phyloP scores from a whole-genome alignment of 2,113 vertebrate species.

The Dicentrarchus labrax region DNA sequence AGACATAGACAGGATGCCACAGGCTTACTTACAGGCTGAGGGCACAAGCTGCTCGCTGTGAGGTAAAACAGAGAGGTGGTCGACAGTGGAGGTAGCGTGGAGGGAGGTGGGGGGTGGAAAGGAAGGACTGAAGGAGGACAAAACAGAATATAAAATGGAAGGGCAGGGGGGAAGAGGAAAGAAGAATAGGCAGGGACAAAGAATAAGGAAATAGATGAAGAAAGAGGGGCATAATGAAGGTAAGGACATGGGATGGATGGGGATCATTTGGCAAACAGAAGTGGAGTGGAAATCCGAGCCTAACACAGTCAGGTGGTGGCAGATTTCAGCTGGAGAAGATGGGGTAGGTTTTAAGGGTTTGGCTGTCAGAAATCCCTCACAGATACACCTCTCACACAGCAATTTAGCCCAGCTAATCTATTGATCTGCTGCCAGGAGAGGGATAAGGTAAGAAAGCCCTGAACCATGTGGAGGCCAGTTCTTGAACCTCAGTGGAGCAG shows the following conservation, averaged over 20 bases:
- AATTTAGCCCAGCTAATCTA: conserved; percentile 52
- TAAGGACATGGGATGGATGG: neutral
- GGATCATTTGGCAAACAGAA: conserved; percentile 19
- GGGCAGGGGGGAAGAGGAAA: neutral
- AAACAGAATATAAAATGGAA: conserved; percentile 22
- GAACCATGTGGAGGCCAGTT: conserved; percentile 26
- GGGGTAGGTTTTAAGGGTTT: conserved; percentile 24
- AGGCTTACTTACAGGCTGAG: conserved; percentile 40
- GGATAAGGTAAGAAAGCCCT: conserved; percentile 38
- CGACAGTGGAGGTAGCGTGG: neutral
- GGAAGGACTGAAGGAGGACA: conserved; percentile 22
- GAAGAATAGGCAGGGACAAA: neutral
- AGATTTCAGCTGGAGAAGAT: conserved; percentile 36
- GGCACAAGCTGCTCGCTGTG: conserved; percentile 44
- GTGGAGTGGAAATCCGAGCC: conserved; percentile 26
- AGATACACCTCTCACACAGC: conserved; percentile 43
- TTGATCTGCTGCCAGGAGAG: conserved; percentile 59
- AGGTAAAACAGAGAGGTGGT: conserved; percentile 44
- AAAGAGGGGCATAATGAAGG: neutral
- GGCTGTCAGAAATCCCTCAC: conserved; percentile 44
- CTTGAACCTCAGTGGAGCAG: conserved; percentile 27
- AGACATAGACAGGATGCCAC: conserved; percentile 39
- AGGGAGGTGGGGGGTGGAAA: neutral
- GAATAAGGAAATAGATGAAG: neutral
- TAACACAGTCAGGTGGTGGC: conserved; percentile 5